Conservation (phyloP, 2,888 invertebrate species). For the Glaucopsyche alexis region DNA sequence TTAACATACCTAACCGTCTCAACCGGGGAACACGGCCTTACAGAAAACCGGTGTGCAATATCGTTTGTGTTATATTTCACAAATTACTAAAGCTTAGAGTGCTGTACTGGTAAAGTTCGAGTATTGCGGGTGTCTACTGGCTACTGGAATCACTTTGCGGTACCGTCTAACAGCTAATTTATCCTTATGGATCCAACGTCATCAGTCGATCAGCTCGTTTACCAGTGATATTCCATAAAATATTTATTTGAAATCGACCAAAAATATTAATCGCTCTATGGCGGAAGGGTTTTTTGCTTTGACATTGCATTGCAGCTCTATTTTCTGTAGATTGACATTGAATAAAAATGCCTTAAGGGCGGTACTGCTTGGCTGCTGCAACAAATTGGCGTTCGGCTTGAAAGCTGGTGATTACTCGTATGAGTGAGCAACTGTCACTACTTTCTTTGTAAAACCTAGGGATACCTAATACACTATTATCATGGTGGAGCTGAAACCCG, state of each 20-base stretch:
- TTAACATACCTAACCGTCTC: not conserved
- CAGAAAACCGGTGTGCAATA: too few relatives aligned
- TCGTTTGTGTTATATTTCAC: too few relatives aligned
- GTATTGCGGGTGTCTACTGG: not conserved
- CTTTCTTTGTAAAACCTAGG: slow-evolving; percentile 39
- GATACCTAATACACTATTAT: not conserved
- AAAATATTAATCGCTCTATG: not conserved
- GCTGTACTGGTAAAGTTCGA: not conserved
- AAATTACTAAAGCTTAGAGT: not conserved
- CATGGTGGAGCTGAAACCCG: not conserved
- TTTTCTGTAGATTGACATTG: too few relatives aligned
- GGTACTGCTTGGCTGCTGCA: slow-evolving; percentile 25
- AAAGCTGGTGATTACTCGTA: slow-evolving; percentile 65
- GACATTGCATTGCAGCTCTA: too few relatives aligned
- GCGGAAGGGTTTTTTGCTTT: too few relatives aligned
- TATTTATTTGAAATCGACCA: too few relatives aligned
- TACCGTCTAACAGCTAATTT: too few relatives aligned
- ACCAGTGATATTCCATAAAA: too few relatives aligned
- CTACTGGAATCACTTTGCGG: too few relatives aligned
- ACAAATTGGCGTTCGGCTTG: slow-evolving; percentile 47
- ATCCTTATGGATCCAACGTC: too few relatives aligned
- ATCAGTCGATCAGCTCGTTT: too few relatives aligned
- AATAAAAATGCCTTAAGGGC: not conserved
- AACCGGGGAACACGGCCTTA: not conserved
- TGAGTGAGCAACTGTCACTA: slow-evolving; percentile 60